Conservation (phyloP, 2,113 vertebrate genomes). For the Hippocampus guttulatus region DNA sequence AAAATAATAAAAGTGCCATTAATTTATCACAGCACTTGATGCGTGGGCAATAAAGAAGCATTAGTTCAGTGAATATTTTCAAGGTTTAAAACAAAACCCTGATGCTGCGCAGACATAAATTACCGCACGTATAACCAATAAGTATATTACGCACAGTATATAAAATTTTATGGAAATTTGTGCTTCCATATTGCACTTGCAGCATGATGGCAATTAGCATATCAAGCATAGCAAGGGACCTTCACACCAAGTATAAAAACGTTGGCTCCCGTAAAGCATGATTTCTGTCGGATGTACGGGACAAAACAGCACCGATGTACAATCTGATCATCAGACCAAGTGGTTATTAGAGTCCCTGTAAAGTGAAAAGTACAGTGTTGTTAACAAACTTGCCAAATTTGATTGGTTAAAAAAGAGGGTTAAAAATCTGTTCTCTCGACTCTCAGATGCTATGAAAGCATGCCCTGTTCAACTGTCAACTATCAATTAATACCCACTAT, state of each 20-base stretch:
- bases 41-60: conserved; percentile 89
- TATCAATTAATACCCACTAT: no score
- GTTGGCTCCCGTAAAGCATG: conserved; percentile 9
- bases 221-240: conserved; percentile 22
- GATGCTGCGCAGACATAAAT: conserved; percentile 83
- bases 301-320: not conserved
- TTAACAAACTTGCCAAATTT: not conserved
- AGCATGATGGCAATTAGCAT: conserved; percentile 62
- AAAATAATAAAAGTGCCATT: conserved; percentile 99
- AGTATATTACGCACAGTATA: conserved; percentile 98
- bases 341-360: conserved; percentile 11
- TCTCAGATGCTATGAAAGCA: no score
- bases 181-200: conserved; percentile 76
- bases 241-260: conserved; percentile 27
- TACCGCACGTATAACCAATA: conserved; percentile 93
- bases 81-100: conserved; percentile 89
- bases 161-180: conserved; percentile 98
- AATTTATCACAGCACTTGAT: conserved; percentile 96
- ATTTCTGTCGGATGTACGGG: conserved; percentile 4
- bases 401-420: not conserved
- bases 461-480: no score
- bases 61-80: conserved; percentile 94
- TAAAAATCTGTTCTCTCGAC: no score
- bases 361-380: not conserved
- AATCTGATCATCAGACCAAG: conserved; percentile 45